Conservation (phyloP, 2,113 vertebrate species). For the Polypterus bichir region DNA sequence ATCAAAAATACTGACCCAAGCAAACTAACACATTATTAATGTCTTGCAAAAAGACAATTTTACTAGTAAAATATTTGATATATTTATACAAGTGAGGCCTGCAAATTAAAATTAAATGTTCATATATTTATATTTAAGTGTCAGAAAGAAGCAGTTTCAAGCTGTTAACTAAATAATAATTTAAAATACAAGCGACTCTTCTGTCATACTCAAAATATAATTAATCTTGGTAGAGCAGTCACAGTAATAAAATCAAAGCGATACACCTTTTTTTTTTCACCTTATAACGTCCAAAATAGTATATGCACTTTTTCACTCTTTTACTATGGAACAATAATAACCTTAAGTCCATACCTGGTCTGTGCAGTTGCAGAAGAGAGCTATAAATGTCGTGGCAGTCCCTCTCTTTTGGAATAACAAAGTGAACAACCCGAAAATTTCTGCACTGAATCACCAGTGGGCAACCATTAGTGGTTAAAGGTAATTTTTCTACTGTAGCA, state of each 20-base stretch:
- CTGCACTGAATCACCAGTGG: conserved; percentile 90
- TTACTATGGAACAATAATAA: neutral
- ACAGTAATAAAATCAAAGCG: too few species aligned
- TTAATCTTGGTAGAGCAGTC: too few species aligned
- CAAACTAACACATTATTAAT: too few species aligned
- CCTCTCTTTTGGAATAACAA: conserved; percentile 79
- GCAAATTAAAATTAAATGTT: too few species aligned
- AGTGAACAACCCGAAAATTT: conserved; percentile 87
- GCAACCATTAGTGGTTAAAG: conserved; percentile 84
- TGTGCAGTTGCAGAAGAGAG: conserved; percentile 78
- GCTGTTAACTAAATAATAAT: too few species aligned
- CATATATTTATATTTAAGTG: too few species aligned
- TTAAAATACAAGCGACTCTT: too few species aligned
- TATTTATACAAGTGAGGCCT: neutral
- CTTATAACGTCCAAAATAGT: neutral
- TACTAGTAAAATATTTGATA: neutral
- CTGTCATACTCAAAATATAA: too few species aligned
- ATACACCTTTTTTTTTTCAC: too few species aligned
- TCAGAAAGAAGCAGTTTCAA: too few species aligned
- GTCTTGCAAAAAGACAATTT: too few species aligned
- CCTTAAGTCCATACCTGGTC: conserved; percentile 55
- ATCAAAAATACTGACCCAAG: too few species aligned
- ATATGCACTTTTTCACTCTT: neutral
- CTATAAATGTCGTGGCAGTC: conserved; percentile 96
- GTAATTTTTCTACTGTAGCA: conserved; percentile 80